Evolutionary conservation across 2,113 vertebrate genomes (phyloP), one percentile per base, ranked within the genome.

Genomic region (Rhea americana): DNA sequence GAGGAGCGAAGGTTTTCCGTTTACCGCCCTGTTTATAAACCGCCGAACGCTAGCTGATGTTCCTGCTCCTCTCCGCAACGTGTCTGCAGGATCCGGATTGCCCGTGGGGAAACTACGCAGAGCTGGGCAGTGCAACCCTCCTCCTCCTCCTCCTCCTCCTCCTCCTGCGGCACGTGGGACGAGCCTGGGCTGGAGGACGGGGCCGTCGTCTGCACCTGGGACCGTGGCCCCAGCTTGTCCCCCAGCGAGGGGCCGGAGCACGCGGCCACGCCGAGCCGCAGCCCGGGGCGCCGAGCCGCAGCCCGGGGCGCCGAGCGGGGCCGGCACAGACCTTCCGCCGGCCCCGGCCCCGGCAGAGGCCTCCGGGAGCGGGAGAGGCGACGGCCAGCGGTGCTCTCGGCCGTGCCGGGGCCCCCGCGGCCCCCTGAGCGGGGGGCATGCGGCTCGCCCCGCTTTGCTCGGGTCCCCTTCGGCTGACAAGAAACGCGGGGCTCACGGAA

Each of bases 1-100:
- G 82, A 51, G 67, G 71, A 95, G 89, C 13, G 92, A 79, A 90
- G 74, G 75, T 17, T 85, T 75, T 82, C 70, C 25, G 13, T 75
- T 94, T 90, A 81, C 77, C 83, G 59, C 56, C 61, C 88, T 91
- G 77, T 94, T 93, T 93, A 71, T 91, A 85, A 90, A 86, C 2
- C 85, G 28, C 90, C 1, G 76, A 90, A 59, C 30, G 58, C 0
- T 12, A 93, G 92, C 80, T 94, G 79, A 76, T 19, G 2, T 74
- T 13, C 75, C 76, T 50, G 9, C 21, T 58, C 32, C 77, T 67
- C 83, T 4, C 82, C 61, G 4, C 20, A 3, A n/a, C 8, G 65
- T 39, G 47, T n/a, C 83, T 86, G 9, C 87, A 83, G 65, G 0
- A 30, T 91, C 77, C 83, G 90, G 91, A 58, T 37, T 83, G 88